Percentiles rank a stretch among this genome's conserved stretches.
phyloP scores from a whole-genome alignment of 1,140 invertebrate species.

The Pseudomyrmex flavicornis region DNA sequence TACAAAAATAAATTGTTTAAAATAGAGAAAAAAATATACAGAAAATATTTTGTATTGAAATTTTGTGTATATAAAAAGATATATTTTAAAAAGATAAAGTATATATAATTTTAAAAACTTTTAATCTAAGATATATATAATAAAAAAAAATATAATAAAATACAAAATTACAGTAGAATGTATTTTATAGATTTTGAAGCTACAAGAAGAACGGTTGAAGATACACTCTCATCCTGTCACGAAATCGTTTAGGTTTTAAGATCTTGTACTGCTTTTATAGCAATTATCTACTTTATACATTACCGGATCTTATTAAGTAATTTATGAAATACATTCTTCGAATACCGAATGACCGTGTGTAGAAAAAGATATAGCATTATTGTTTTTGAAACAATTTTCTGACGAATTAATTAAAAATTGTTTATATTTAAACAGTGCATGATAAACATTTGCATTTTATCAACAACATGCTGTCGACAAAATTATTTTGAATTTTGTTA shows the following conservation, averaged over 20 bases:
- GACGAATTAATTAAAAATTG: constrained; percentile 2
- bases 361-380: not conserved
- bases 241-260: constrained; percentile 43
- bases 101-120: too few relatives aligned
- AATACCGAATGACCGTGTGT: not conserved
- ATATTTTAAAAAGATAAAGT: too few relatives aligned
- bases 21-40: too few relatives aligned
- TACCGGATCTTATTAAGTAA: constrained; percentile 11
- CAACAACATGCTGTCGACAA: not conserved
- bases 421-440: not conserved
- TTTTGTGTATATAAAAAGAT: too few relatives aligned
- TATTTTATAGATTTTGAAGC: not conserved
- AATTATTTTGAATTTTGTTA: not conserved
- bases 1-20: too few relatives aligned
- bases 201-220: constrained; percentile 21
- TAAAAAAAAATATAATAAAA: not conserved
- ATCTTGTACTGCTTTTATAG: constrained; percentile 23
- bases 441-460: not conserved
- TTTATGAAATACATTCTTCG: not conserved
- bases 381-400: not conserved
- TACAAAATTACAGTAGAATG: not conserved
- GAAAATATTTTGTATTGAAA: too few relatives aligned
- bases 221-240: constrained; percentile 42
- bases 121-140: not conserved
- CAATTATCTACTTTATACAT: too few relatives aligned